Base-by-base conservation (phyloP, 2,113 vertebrate genomes). In the Sinocyclocheilus grahami region DNA sequence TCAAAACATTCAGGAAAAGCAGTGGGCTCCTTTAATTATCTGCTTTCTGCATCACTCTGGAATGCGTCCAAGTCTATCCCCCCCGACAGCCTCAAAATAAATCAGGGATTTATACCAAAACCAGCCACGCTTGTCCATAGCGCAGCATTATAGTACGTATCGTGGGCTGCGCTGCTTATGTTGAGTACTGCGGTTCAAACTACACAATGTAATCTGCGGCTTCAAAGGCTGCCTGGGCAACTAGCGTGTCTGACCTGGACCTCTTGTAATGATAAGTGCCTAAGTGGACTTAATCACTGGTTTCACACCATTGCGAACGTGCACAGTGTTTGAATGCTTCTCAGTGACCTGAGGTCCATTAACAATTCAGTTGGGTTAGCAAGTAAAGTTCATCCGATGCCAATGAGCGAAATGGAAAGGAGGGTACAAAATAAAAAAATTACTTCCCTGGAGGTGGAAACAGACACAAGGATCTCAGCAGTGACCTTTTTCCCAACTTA, bases 401-500 rank as follows among this genome's bases (percentile, higher is more conserved):
- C 33, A 58, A 87, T 86, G 88, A 86, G 12, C 0, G 39, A 90
- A 92, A 91, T 86, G 69, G 65, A 62, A 69, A 78, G 8, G 53
- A 60, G 18, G 81, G 48, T 71, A 39, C 18, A 11, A 60, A 72
- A 78, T 87, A 90, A 48, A 65, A 71, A 55, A 65, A 86, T 51
- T 3, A 88, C 90, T 76, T 90, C 62, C 89, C 91, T 72, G 69
- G 91, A 93, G 91, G 90, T 93, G 82, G 71, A 87, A 71, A 74
- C 69, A 85, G 91, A 92, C 83, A 92, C 79, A 91, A 92, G 89
- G 89, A 92, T 93, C 92, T 93, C 91, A 86, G 92, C 89, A 67
- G 76, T 93, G 92, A 94, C 93, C 93, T 93, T 94, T 93, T 89
- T 86, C 86, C 86, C n/a, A 58, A 46, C 89, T 92, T 90, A 91